Conservation (phyloP, 2,113 vertebrate genomes). For the Thalassoma bifasciatum region DNA sequence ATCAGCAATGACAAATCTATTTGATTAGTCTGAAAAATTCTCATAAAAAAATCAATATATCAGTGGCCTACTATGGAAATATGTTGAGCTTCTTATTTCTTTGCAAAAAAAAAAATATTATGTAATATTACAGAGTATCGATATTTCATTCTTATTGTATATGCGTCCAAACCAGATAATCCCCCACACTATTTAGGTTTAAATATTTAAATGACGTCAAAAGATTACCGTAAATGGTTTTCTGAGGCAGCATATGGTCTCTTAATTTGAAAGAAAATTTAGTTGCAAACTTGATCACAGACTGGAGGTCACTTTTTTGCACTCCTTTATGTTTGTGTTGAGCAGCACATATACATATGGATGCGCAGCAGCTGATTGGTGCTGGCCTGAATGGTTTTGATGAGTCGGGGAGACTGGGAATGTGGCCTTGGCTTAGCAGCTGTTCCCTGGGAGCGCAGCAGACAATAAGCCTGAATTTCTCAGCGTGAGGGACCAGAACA, state of each 20-base stretch:
- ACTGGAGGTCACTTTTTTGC: slow-evolving; percentile 46
- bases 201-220: slow-evolving; percentile 24
- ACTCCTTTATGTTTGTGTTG: slow-evolving; percentile 33
- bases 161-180: background rate
- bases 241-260: slow-evolving; percentile 38
- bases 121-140: background rate
- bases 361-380: slow-evolving; percentile 76
- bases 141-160: background rate
- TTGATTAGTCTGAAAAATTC: background rate
- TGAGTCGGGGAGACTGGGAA: slow-evolving; percentile 78
- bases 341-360: slow-evolving; percentile 59
- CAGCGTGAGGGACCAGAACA: slow-evolving; percentile 73
- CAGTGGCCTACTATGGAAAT: background rate
- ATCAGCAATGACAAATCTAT: background rate
- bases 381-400: slow-evolving; percentile 70
- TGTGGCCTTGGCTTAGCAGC: slow-evolving; percentile 84
- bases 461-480: slow-evolving; percentile 83
- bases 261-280: slow-evolving; percentile 18
- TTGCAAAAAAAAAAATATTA: background rate
- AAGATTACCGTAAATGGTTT: slow-evolving; percentile 38
- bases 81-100: background rate
- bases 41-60: background rate
- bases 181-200: background rate
- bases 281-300: slow-evolving; percentile 2
- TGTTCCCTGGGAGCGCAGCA: slow-evolving; percentile 84